These are phyloP conservation scores for Mugil cephalus DNA, from an alignment of 2,113 vertebrate species.

Conservation along the genomic window DNA sequence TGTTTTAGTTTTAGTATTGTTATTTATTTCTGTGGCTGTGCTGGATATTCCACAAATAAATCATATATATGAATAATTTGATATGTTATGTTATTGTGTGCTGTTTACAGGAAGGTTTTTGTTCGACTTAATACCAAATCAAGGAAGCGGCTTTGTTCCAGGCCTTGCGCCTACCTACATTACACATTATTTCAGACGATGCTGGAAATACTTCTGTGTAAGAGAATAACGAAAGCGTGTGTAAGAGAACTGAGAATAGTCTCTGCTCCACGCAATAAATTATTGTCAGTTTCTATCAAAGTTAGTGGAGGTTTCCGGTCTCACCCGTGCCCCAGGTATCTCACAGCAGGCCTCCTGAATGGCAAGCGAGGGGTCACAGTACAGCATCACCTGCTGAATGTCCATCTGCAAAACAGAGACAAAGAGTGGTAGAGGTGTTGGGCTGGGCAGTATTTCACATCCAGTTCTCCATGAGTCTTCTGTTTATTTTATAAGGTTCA, in stretches of 20 bases:
- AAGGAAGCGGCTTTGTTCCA: background rate
- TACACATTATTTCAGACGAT: too few species aligned
- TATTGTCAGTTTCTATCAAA: background rate
- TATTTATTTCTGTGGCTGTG: too few species aligned
- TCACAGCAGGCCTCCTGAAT: constrained; percentile 94
- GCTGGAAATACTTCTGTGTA: background rate
- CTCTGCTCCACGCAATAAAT: background rate
- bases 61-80: too few species aligned
- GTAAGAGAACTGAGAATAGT: background rate
- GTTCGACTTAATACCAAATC: background rate
- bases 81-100: background rate
- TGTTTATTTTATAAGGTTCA: constrained; percentile 36
- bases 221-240: too few species aligned
- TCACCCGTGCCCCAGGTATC: constrained; percentile 89
- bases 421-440: background rate
- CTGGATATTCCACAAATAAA: too few species aligned
- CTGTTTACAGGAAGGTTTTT: background rate
- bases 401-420: constrained; percentile 85
- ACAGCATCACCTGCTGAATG: constrained; percentile 92
- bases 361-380: constrained; percentile 90
- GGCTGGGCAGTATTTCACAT: background rate
- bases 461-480: background rate
- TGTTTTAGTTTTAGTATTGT: too few species aligned
- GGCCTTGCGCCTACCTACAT: background rate
- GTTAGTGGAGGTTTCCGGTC: constrained; percentile 31